phyloP scores from a whole-genome alignment of 92 coral and sea anemone genomes.

The Bergia puertoricense region DNA sequence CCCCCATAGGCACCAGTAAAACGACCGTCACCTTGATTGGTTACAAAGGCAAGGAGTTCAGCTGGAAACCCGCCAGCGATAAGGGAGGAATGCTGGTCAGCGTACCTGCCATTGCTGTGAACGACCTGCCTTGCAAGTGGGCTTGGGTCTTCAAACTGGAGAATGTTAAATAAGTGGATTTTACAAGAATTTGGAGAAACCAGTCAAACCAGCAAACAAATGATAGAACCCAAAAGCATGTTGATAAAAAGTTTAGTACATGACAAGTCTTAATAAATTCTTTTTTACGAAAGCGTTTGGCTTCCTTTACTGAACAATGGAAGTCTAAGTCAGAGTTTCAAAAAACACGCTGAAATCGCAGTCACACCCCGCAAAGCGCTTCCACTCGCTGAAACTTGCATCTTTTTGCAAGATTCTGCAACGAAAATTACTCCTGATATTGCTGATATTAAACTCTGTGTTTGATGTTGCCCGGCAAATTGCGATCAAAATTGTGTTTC shows the following conservation, averaged over 20 bases:
- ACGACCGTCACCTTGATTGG: constrained; percentile 50
- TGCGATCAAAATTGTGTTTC: too few species aligned
- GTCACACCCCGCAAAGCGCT: too few species aligned
- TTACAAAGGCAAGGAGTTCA: constrained; percentile 32
- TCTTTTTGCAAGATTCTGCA: too few species aligned
- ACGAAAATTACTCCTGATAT: too few species aligned
- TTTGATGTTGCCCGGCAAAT: too few species aligned
- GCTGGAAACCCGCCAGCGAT: constrained; percentile 45
- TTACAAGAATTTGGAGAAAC: not conserved
- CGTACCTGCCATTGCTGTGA: constrained; percentile 36
- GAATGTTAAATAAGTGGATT: constrained; percentile 34
- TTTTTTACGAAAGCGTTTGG: too few species aligned
- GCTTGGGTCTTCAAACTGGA: constrained; percentile 62
- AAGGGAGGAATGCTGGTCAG: constrained; percentile 37
- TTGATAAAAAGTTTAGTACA: not conserved
- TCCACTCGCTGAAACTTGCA: too few species aligned
- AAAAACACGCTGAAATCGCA: too few species aligned
- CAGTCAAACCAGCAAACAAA: too few species aligned
- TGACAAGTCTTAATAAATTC: not conserved
- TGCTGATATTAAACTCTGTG: too few species aligned
- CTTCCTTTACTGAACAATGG: too few species aligned
- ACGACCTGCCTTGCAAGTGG: constrained; percentile 53
- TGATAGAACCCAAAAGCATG: not conserved
- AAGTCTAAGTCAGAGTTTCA: too few species aligned
- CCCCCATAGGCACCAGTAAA: constrained; percentile 24